Percentiles rank a stretch among this genome's conserved stretches.
These are phyloP conservation scores for Limnephilus rhombicus DNA, from an alignment of 2,888 invertebrate genomes.

Conservation along the genomic window DNA sequence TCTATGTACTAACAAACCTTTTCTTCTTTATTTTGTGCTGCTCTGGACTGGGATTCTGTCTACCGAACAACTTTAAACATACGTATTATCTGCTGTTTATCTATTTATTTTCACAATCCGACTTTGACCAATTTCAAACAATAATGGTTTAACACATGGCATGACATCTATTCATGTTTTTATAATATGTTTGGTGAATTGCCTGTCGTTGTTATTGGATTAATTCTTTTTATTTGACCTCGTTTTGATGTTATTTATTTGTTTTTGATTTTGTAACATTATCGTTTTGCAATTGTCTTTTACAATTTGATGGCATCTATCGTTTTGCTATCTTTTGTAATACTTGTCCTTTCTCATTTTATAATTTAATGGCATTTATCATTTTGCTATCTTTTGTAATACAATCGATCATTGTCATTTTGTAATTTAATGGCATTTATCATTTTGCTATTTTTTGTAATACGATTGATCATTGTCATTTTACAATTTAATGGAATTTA, in stretches of 20 bases:
- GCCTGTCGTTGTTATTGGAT: not conserved
- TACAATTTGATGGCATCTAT: not conserved
- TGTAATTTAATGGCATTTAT: slow-evolving; percentile 3
- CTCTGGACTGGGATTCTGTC: slow-evolving; percentile 28
- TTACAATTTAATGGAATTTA: not conserved
- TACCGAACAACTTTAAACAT: not conserved
- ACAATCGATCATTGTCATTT: not conserved
- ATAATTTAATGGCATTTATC: not conserved
- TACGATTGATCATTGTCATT: no score
- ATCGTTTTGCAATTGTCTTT: not conserved
- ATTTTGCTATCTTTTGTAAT: not conserved
- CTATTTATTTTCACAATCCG: not conserved
- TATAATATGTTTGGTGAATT: not conserved
- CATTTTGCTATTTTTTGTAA: no score
- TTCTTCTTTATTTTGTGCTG: slow-evolving; percentile 64
- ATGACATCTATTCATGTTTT: not conserved
- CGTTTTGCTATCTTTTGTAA: not conserved
- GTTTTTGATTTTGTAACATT: not conserved
- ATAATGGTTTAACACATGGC: not conserved
- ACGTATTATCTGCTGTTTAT: not conserved
- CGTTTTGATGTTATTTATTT: not conserved
- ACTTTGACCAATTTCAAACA: not conserved
- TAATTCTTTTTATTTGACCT: not conserved
- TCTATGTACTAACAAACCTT: slow-evolving; percentile 24
- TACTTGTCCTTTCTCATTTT: not conserved